Conservation (phyloP, 2,797 vertebrate species). For the Crypturellus tataupa region DNA sequence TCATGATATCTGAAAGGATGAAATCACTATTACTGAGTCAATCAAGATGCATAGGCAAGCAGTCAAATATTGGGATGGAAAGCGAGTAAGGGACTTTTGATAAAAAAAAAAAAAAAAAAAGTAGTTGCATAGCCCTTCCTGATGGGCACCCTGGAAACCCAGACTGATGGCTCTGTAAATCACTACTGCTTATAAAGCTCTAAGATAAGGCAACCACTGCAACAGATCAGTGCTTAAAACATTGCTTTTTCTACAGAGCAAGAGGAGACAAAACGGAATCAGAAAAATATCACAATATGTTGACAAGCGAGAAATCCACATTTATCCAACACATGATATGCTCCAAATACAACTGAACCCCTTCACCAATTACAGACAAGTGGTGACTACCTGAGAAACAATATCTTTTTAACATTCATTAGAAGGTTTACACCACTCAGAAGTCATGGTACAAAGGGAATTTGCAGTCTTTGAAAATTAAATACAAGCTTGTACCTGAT, state of each 20-base stretch:
- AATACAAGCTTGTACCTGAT: constrained; percentile 47
- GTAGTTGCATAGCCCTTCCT: neutral
- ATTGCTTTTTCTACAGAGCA: neutral
- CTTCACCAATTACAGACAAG: constrained; percentile 1
- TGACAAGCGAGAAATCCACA: constrained; percentile 20
- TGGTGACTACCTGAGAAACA: constrained; percentile 1
- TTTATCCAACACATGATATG: neutral
- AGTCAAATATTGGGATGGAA: neutral
- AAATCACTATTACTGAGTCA: neutral
- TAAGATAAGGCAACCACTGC: neutral
- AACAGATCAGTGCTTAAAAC: constrained; percentile 1
- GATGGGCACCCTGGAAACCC: neutral
- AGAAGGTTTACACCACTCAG: constrained; percentile 38
- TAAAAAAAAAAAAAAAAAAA: too few relatives aligned
- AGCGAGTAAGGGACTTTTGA: neutral
- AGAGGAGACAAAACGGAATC: neutral
- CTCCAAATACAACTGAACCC: constrained; percentile 5
- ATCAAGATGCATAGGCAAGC: neutral
- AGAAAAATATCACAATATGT: neutral
- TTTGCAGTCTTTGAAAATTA: constrained; percentile 57
- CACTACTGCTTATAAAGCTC: neutral
- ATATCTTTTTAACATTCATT: constrained; percentile 25
- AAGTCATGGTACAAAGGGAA: constrained; percentile 35
- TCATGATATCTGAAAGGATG: neutral
- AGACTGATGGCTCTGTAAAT: neutral